phyloP scores from a whole-genome alignment of 2,113 vertebrate genomes.

The Hylia prasina region DNA sequence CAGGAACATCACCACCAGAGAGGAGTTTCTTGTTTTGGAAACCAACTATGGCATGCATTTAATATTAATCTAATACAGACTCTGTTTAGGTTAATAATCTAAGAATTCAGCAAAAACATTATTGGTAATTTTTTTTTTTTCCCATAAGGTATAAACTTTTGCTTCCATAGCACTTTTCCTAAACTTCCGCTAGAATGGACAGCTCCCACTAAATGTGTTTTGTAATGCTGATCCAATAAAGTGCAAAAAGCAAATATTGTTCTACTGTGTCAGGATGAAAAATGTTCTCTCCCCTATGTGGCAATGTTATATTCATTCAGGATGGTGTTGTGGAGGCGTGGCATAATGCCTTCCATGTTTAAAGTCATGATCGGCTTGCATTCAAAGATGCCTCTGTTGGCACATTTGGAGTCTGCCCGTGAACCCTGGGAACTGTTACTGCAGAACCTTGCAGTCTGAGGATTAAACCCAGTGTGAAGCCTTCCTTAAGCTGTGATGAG shows the following conservation, averaged over 20 bases:
- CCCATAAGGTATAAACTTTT: not conserved
- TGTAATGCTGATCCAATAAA: not conserved
- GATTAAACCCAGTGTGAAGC: not conserved
- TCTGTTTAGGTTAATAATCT: not conserved
- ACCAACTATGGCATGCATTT: not conserved
- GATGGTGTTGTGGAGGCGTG: not conserved
- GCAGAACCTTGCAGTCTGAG: not conserved
- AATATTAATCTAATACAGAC: not conserved
- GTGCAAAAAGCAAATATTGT: not conserved
- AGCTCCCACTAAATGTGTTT: not conserved
- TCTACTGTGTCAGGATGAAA: not conserved
- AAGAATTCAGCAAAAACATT: not conserved
- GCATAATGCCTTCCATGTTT: not conserved
- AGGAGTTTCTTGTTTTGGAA: not conserved
- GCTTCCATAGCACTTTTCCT: not conserved
- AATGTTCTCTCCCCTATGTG: not conserved
- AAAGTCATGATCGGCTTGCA: not conserved
- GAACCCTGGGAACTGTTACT: not conserved
- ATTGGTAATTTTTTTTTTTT: rapidly evolving
- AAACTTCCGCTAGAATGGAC: not conserved
- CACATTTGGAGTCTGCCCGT: not conserved
- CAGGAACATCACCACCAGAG: not conserved
- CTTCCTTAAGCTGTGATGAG: not conserved
- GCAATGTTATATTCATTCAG: not conserved
- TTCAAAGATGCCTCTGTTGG: not conserved